Conservation (phyloP, 2,888 invertebrate species). For the Drosophila leonis region DNA sequence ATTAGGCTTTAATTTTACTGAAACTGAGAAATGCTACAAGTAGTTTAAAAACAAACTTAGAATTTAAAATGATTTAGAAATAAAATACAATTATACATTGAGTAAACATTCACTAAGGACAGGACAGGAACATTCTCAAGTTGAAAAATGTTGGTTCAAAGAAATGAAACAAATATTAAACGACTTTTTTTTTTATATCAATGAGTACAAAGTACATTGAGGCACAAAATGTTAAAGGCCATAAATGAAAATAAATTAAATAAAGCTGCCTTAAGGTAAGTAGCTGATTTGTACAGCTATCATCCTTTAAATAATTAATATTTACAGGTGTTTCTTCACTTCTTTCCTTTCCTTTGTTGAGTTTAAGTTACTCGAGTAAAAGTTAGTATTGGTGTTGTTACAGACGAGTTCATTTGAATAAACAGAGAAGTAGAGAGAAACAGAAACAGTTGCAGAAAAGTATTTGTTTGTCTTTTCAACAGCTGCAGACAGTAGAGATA, state of each 20-base stretch:
- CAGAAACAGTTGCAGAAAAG: constrained; percentile 24
- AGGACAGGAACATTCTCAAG: no score
- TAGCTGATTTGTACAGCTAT: neutral
- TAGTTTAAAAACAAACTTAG: no score
- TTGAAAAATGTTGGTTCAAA: neutral
- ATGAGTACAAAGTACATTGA: neutral
- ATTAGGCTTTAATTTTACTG: no score
- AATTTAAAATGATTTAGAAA: no score
- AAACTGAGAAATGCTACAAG: no score
- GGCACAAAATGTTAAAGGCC: neutral
- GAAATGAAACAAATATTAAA: neutral
- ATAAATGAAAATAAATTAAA: neutral
- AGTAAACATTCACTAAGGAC: neutral
- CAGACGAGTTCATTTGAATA: constrained; percentile 52
- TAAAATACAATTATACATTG: no score
- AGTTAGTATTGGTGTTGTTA: constrained; percentile 18
- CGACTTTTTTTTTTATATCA: neutral
- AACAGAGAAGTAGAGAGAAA: constrained; percentile 10
- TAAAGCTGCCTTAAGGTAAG: neutral
- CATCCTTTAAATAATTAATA: constrained; percentile 25
- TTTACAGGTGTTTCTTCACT: constrained; percentile 9
- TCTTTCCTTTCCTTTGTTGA: neutral
- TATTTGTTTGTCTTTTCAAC: constrained; percentile 35
- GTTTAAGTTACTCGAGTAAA: neutral
- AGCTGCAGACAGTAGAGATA: constrained; percentile 50